Base-by-base conservation (phyloP, 2,113 vertebrate species). In the Entomyzon cyanotis region DNA sequence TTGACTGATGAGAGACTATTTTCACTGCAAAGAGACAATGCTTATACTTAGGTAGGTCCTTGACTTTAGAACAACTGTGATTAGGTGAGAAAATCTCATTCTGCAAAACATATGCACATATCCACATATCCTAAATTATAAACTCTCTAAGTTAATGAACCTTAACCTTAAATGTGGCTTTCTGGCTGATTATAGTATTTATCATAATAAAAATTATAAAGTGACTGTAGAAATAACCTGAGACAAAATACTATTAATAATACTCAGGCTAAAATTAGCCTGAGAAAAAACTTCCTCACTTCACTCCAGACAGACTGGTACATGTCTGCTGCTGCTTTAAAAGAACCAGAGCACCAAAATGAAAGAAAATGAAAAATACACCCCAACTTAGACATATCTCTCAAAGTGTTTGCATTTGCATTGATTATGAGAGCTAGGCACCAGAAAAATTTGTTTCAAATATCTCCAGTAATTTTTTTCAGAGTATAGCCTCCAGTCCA, bases 401-500 rank as follows among this genome's bases (percentile, higher is more conserved):
- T 85, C 77, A 85, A 93, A 96, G 75, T 89, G 41, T 91, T 97
- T 96, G 68, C 74, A 83, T 97, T 96, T 93, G 49, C 52, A 44
- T 77, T 39, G n/a, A 65, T 77, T 85, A 41, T 70, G 83, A 83
- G 53, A 80, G 5, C 63, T 78, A 91, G 55, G 11, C 5, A 2
- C 27, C 46, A 91, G 52, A 69, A 90, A 80, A 84, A 65, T 78
- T 82, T 92, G 15, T 74, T 97, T 94, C 78, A 89, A 92, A 85
- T 71, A 33, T 90, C 73, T 91, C 30, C 30, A 81, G 56, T 52
- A 1, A 37, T 93, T 97, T 90, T 93, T 93, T 78, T 95, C 13
- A 22, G 39, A 92, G 33, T 74, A 70, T 73, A 63, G 44, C 93
- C 87, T 94, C 47, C 59, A 85, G 25, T 67, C 12, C 15, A 55